Percentiles rank a stretch among this genome's conserved stretches.
Conservation (phyloP, 2,888 invertebrate genomes). For the Cyaniris semiargus region DNA sequence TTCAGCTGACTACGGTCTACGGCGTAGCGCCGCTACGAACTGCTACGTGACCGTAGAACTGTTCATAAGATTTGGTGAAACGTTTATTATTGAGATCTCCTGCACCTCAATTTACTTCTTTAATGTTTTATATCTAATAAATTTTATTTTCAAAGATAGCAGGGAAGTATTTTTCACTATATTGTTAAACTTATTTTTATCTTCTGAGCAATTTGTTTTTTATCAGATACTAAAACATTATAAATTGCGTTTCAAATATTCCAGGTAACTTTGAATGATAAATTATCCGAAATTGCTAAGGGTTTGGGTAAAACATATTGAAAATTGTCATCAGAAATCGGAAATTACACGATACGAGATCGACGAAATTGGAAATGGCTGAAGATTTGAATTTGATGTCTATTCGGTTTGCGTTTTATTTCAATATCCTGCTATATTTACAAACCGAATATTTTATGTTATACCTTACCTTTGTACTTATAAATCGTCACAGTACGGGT, state of each 20-base stretch:
- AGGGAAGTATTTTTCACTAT: background rate
- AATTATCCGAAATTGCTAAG: conserved; percentile 39
- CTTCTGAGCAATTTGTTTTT: background rate
- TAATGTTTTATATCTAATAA: background rate
- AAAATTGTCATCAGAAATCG: conserved; percentile 61
- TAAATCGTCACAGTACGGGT: no score
- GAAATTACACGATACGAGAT: conserved; percentile 61
- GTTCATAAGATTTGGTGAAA: conserved; percentile 9
- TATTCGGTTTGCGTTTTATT: conserved; percentile 33
- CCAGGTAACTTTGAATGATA: conserved; percentile 15
- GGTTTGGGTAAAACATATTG: conserved; percentile 51
- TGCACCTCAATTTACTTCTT: background rate
- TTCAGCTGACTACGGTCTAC: background rate
- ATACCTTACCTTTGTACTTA: background rate
- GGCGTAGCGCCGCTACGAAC: background rate
- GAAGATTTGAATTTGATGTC: conserved; percentile 51
- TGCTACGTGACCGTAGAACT: background rate
- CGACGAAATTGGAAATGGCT: conserved; percentile 61
- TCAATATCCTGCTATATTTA: conserved; percentile 17
- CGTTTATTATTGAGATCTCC: background rate
- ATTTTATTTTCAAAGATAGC: background rate
- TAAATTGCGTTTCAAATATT: conserved; percentile 15
- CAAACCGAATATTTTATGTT: background rate
- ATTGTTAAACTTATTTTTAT: background rate
- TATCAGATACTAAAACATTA: background rate